Base-by-base conservation (phyloP, 2,888 invertebrate genomes). In the Troilus luridus region DNA sequence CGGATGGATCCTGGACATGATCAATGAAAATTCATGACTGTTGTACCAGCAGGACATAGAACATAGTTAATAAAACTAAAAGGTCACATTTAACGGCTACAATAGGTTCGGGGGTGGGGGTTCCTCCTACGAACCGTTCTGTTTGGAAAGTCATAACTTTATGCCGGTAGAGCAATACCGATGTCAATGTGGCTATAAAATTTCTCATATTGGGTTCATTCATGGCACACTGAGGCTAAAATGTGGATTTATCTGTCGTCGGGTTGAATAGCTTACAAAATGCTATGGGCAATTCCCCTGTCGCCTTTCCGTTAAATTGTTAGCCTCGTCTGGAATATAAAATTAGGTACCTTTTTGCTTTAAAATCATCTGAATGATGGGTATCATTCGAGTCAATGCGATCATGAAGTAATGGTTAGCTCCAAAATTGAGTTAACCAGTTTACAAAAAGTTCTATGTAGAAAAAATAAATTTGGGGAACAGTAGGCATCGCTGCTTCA, bases 151-250 rank as follows among this genome's bases (percentile, higher is more conserved):
- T 27, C 67, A 67, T 67, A 67, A 67, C 67, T 67, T 67, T 67
- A 27, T 67, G 14, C 67, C 14, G 12, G 3, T 6, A 27, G 72
- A 27, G 72, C 41, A 77, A 77, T 72, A 72, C 24, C 72, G 27
- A 17, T 77, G 72, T 77, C 72, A 77, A 41, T 41, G 72, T 24
- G 27, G 27, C 72, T 41, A 77, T 77, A 77, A 77, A 77, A 77
- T 77, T 77, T 41, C 72, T 77, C 27, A 27, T 77, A 77, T 77
- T 77, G 72, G 41, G 72, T 41, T 77, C 72, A 77, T 77, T 77
- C 8, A 77, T 27, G 24, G 41, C 27, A 2, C 41, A 12, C 27
- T 41, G 41, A 17, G 17, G 72, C 27, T 17, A 72, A 77, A 77
- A 77, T 77, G 72, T 77, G 72, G 72, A 77, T 77, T 77, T 77